Percentiles rank a stretch among this genome's conserved stretches.
These are phyloP conservation scores for Zygaena filipendulae DNA, from an alignment of 2,888 invertebrate genomes.

Conservation along the genomic window DNA sequence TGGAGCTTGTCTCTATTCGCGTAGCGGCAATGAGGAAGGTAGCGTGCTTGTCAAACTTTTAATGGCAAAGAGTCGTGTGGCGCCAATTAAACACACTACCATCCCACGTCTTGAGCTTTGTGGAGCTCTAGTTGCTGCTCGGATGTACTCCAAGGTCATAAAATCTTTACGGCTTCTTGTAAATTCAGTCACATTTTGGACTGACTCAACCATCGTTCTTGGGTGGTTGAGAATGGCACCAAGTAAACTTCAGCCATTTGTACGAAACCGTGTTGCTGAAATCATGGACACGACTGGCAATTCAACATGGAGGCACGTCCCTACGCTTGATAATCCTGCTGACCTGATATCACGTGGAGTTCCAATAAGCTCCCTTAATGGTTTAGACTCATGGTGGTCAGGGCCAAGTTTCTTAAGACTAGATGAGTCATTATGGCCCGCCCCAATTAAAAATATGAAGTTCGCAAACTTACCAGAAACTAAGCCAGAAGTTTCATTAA, in stretches of 20 bases:
- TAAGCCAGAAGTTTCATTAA: no score
- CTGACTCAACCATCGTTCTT: no score
- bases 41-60: conserved; percentile 13
- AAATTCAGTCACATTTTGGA: conserved; percentile 16
- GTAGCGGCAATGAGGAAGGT: conserved; percentile 11
- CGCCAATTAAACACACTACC: conserved; percentile 19
- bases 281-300: conserved; percentile 17
- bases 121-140: conserved; percentile 19
- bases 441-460: no score
- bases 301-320: conserved; percentile 19
- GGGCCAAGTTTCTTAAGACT: conserved; percentile 7
- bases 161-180: conserved; percentile 13
- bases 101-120: conserved; percentile 24
- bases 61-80: conserved; percentile 19
- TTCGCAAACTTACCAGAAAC: no score
- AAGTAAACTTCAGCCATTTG: no score
- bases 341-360: conserved; percentile 14
- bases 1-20: conserved; percentile 20
- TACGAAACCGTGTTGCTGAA: no score
- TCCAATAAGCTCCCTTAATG: neutral
- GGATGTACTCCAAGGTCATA: conserved; percentile 17
- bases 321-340: conserved; percentile 14
- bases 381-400: conserved; percentile 10
- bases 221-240: no score
- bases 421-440: conserved; percentile 6